Evolutionary conservation across 2,888 invertebrate genomes (phyloP).

Genomic region (Amblyteles armatorius): DNA sequence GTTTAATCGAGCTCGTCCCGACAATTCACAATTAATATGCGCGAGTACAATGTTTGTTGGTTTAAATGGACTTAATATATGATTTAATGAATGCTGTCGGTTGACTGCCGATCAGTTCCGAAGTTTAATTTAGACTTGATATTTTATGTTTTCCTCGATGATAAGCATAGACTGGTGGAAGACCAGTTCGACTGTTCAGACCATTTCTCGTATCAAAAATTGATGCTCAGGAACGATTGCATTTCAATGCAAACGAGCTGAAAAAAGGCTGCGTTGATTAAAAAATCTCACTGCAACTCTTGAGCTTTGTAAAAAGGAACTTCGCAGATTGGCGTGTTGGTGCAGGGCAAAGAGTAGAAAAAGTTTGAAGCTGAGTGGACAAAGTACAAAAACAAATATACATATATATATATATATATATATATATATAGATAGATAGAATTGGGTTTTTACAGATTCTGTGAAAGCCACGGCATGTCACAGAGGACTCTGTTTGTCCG

Average conservation of each 20-base stretch:
- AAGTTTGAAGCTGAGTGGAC: not conserved
- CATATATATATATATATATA: slow-evolving; percentile 1
- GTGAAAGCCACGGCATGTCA: slow-evolving; percentile 45
- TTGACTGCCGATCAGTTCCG: too few relatives aligned
- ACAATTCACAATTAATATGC: too few relatives aligned
- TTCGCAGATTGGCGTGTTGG: too few relatives aligned
- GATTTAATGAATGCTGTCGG: too few relatives aligned
- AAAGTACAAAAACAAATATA: not conserved
- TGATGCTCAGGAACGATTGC: not conserved
- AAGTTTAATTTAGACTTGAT: too few relatives aligned
- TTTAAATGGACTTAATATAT: too few relatives aligned
- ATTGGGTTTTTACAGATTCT: slow-evolving; percentile 22
- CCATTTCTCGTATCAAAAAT: not conserved
- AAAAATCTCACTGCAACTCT: not conserved
- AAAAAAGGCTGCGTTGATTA: not conserved
- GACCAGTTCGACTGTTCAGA: too few relatives aligned
- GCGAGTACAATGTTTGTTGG: too few relatives aligned
- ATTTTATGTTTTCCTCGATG: too few relatives aligned
- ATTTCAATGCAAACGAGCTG: not conserved
- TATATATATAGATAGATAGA: slow-evolving; percentile 6
- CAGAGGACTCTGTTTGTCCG: slow-evolving; percentile 33
- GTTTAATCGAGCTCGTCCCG: too few relatives aligned
- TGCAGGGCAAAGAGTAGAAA: not conserved
- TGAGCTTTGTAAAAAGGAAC: not conserved
- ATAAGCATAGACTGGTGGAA: too few relatives aligned